A percentile compares a stretch with the other conserved stretches of the same genome.
Conservation (phyloP, 2,888 invertebrate genomes). For the Cylloceria caligata region DNA sequence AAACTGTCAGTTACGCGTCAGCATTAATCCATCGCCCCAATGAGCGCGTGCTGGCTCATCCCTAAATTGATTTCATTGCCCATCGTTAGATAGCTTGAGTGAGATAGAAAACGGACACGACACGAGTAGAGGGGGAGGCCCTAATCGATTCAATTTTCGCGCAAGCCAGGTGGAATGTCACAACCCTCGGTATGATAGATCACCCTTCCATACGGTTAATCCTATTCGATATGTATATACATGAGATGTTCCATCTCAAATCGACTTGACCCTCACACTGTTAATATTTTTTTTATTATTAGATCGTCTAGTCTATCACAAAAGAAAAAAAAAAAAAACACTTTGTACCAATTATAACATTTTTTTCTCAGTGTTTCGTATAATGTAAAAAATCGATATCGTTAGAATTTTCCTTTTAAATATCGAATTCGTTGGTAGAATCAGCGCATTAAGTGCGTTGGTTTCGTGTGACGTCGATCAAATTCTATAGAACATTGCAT, state of each 20-base stretch:
- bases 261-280: not conserved
- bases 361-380: too few relatives aligned
- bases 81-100: slow-evolving; percentile 6
- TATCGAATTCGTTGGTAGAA: too few relatives aligned
- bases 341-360: too few relatives aligned
- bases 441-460: too few relatives aligned
- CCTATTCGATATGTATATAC: slow-evolving; percentile 33
- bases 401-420: too few relatives aligned
- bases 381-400: too few relatives aligned
- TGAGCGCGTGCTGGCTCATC: slow-evolving; percentile 51
- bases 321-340: too few relatives aligned
- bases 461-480: too few relatives aligned
- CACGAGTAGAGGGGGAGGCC: slow-evolving; percentile 49
- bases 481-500: too few relatives aligned
- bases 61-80: slow-evolving; percentile 51
- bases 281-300: too few relatives aligned
- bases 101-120: slow-evolving; percentile 8
- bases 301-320: too few relatives aligned
- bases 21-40: slow-evolving; percentile 52
- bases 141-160: slow-evolving; percentile 77
- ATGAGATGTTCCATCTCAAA: not conserved
- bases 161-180: slow-evolving; percentile 73
- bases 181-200: slow-evolving; percentile 59
- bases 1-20: slow-evolving; percentile 13
- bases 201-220: slow-evolving; percentile 54